These are phyloP conservation scores for Scaeva pyrastri DNA, from an alignment of 2,888 invertebrate species.

Conservation along the genomic window DNA sequence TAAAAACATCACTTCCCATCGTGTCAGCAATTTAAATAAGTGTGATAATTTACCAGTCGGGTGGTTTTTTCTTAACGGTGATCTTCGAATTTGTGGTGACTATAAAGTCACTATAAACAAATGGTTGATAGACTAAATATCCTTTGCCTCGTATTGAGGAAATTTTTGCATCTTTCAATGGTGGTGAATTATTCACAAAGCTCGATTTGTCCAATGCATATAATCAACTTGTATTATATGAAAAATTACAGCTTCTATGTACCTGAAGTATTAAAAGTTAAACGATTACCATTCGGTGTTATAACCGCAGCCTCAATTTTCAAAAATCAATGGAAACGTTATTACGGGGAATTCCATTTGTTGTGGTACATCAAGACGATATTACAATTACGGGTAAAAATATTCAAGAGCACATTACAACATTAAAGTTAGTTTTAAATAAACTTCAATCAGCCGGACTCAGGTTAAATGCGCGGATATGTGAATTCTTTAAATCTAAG, in stretches of 20 bases:
- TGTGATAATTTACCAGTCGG: no score
- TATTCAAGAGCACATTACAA: constrained; percentile 74
- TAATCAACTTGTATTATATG: constrained; percentile 78
- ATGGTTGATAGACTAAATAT: no score
- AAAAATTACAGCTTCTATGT: constrained; percentile 73
- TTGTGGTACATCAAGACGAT: constrained; percentile 43
- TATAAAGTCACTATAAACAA: constrained; percentile 37
- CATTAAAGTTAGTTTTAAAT: constrained; percentile 75
- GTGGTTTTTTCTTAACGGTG: no score
- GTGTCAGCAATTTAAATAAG: no score
- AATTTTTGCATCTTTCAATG: no score
- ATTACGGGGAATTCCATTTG: constrained; percentile 73
- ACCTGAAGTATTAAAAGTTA: constrained; percentile 76
- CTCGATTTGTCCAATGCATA: constrained; percentile 71
- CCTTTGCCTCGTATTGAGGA: no score
- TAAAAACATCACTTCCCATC: no score
- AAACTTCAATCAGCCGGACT: constrained; percentile 76
- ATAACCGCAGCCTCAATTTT: constrained; percentile 77
- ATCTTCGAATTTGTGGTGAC: constrained; percentile 43
- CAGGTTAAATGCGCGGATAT: constrained; percentile 77
- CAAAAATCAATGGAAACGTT: constrained; percentile 79
- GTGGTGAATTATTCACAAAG: no score
- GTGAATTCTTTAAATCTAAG: constrained; percentile 66
- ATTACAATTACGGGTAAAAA: constrained; percentile 75
- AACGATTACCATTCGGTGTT: constrained; percentile 59